Base-by-base conservation (phyloP, 2,113 vertebrate genomes). In the Eptatretus burgeri region DNA sequence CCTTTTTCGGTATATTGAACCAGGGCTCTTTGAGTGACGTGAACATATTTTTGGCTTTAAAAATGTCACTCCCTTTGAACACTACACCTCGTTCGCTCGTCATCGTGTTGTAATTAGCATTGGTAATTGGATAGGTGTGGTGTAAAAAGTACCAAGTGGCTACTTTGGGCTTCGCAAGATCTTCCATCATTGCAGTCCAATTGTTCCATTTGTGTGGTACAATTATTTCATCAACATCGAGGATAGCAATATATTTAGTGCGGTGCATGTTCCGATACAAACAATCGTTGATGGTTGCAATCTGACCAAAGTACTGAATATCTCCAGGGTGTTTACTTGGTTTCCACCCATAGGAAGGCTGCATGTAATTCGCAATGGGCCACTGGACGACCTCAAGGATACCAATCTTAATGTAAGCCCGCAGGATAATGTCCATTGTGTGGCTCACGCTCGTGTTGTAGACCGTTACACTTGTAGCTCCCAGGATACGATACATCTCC, bases 401-500 rank as follows among this genome's bases (percentile, higher is more conserved):
- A n/a, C 65, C 67, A 65, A 66, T 49, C 3, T 41, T 52, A 13
- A 11, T 53, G 51, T 68, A 68, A n/a, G 64, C 65, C 13, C 56
- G 19, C 27, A 68, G 13, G 14, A 67, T 52, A 10, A 49, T 9
- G 17, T 67, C 10, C 17, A 68, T 18, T 13, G 76, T 70, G 5
- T 65, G 70, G 62, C 78, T 74, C 52, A 76, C 77, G 71, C 71
- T 81, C 67, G 75, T 80, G 63, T 78, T 82, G n/a, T 82, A 83
- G 68, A 81, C 73, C 18, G 79, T 70, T 66, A 81, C 77, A 19
- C 70, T 74, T 67, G 76, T 65, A 1, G 72, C 73, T 13, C 79
- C 78, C 16, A 81, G 74, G 65, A 81, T 66, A 73, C 74, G 80
- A 72, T 80, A 81, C 74, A 79, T 77, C 70, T 82, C 81, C 66